Percentiles rank a stretch among this genome's conserved stretches.
These are phyloP conservation scores for Sussaba pulchella DNA, from an alignment of 2,888 invertebrate genomes.

Conservation along the genomic window DNA sequence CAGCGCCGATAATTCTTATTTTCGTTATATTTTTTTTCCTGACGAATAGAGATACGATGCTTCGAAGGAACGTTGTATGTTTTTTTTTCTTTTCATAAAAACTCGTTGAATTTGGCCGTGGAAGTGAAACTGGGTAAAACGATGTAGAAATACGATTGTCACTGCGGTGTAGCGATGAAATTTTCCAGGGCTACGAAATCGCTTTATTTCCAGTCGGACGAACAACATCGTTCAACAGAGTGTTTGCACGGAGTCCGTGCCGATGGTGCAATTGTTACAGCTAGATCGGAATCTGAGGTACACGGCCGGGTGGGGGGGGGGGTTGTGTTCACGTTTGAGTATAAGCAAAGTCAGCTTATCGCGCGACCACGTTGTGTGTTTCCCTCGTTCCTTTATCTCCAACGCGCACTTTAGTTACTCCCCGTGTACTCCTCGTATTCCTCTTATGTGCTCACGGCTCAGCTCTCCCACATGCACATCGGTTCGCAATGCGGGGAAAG, in stretches of 20 bases:
- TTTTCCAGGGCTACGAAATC: too few relatives aligned
- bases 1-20: neutral
- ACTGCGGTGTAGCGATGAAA: neutral
- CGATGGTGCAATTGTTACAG: neutral
- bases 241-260: constrained; percentile 4
- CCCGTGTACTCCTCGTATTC: constrained; percentile 19
- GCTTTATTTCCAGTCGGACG: constrained; percentile 4
- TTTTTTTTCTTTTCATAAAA: too few relatives aligned
- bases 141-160: neutral
- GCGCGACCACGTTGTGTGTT: constrained; percentile 57
- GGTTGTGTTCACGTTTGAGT: constrained; percentile 6
- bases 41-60: neutral
- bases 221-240: constrained; percentile 8
- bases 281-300: constrained; percentile 2
- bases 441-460: constrained; percentile 17
- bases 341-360: constrained; percentile 70
- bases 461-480: constrained; percentile 1
- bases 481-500: constrained; percentile 59
- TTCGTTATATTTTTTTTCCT: neutral
- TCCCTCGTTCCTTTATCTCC: constrained; percentile 44
- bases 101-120: too few relatives aligned
- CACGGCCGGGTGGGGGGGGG: neutral
- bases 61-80: neutral
- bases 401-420: neutral
- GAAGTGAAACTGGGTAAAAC: neutral